A percentile compares a stretch with the other conserved stretches of the same genome.
phyloP scores from a whole-genome alignment of 2,797 vertebrate genomes.

The Chanos chanos region DNA sequence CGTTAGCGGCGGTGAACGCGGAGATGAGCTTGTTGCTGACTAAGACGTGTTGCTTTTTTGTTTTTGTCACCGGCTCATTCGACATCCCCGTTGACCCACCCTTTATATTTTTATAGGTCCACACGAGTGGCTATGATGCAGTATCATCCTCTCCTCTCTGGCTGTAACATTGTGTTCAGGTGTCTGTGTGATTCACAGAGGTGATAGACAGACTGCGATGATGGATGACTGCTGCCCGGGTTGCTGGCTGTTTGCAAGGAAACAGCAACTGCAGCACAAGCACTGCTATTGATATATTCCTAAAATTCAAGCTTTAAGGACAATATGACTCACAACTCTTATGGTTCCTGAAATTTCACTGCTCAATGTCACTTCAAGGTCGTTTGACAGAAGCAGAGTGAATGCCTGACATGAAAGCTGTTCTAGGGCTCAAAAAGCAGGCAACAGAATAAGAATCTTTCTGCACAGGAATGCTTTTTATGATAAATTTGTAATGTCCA shows the following conservation, averaged over 20 bases:
- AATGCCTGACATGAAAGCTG: no score
- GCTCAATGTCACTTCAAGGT: slow-evolving; percentile 27
- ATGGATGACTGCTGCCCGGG: not conserved
- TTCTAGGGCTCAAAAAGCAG: no score
- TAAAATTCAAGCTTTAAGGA: no score
- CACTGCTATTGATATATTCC: no score
- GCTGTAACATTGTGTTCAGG: not conserved
- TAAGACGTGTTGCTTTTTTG: slow-evolving; percentile 15
- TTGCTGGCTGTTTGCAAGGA: not conserved
- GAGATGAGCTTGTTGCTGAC: slow-evolving; percentile 20
- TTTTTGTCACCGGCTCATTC: not conserved
- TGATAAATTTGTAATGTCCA: no score
- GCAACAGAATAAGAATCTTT: no score
- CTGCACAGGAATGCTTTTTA: no score
- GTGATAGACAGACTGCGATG: not conserved
- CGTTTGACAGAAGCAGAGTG: not conserved
- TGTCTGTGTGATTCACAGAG: slow-evolving; percentile 1
- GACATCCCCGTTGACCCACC: slow-evolving; percentile 7
- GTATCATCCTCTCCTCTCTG: slow-evolving; percentile 4
- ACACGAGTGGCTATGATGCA: not conserved
- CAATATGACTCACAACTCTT: no score
- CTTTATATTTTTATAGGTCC: not conserved
- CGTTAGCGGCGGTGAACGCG: not conserved
- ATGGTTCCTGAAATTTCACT: no score
- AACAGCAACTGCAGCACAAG: not conserved